A percentile compares a stretch with the other conserved stretches of the same genome.
Evolutionary conservation across 2,888 invertebrate genomes (phyloP).

Genomic region (Rhopalosiphum nymphaeae): DNA sequence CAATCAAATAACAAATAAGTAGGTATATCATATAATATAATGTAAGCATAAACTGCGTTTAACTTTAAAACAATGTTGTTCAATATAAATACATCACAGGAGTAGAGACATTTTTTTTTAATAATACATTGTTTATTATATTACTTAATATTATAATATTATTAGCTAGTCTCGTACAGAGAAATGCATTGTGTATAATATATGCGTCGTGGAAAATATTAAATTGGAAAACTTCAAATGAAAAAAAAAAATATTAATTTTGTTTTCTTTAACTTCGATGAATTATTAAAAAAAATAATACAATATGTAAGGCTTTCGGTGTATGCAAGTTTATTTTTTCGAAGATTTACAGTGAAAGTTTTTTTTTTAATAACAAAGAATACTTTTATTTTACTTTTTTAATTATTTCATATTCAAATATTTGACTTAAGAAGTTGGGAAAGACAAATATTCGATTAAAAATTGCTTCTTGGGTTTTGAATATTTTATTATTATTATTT

Average conservation of each 20-base stretch:
- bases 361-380: constrained; percentile 11
- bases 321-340: constrained; percentile 26
- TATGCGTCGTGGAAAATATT: background rate
- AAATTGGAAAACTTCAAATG: constrained; percentile 27
- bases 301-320: background rate
- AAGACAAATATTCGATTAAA: constrained; percentile 37
- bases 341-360: constrained; percentile 18
- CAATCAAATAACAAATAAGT: background rate
- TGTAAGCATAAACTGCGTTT: background rate
- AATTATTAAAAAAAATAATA: constrained; percentile 29
- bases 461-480: background rate
- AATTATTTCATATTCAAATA: constrained; percentile 41
- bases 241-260: constrained; percentile 22
- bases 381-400: constrained; percentile 44
- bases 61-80: background rate
- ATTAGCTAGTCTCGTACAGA: background rate
- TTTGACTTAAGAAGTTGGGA: background rate
- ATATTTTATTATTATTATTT: constrained; percentile 12
- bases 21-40: background rate
- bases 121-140: background rate
- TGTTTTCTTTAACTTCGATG: constrained; percentile 10
- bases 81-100: background rate
- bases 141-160: background rate
- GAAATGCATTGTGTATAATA: background rate
- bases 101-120: background rate